Conservation (phyloP, 2,888 invertebrate species). For the Diarsia rubi region DNA sequence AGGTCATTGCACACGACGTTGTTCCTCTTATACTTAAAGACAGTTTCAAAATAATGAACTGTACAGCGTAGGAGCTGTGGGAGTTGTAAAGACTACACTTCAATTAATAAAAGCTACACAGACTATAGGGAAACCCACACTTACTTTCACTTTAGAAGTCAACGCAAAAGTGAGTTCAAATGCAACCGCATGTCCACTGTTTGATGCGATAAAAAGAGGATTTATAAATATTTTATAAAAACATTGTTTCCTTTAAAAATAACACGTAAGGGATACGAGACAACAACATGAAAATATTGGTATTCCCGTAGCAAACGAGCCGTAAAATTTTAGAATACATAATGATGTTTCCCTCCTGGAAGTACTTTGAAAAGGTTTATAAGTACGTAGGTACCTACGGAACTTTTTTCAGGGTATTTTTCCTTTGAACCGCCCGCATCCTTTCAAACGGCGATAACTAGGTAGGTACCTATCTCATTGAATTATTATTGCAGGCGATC, state of each 20-base stretch:
- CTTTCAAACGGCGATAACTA: conserved; percentile 34
- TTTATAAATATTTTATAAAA: conserved; percentile 28
- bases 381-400: background rate
- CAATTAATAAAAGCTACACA: conserved; percentile 7
- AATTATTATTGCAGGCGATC: conserved; percentile 41
- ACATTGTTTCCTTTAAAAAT: conserved; percentile 38
- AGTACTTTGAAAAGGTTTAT: conserved; percentile 46
- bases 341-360: conserved; percentile 58
- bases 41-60: conserved; percentile 20
- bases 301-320: conserved; percentile 62
- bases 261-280: conserved; percentile 64
- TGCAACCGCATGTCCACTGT: background rate
- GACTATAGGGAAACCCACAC: conserved; percentile 4
- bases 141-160: conserved; percentile 3
- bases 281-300: conserved; percentile 62
- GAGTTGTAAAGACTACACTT: conserved; percentile 14
- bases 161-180: conserved; percentile 2
- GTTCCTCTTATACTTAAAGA: conserved; percentile 8
- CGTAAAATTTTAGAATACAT: conserved; percentile 72
- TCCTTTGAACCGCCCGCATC: conserved; percentile 34
- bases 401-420: conserved; percentile 33
- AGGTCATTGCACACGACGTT: background rate
- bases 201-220: background rate
- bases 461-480: conserved; percentile 23
- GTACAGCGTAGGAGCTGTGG: conserved; percentile 9